Evolutionary conservation across 2,888 invertebrate species (phyloP), one percentile per base, ranked within the genome.

Genomic region (Flabesymbios commensalis): DNA sequence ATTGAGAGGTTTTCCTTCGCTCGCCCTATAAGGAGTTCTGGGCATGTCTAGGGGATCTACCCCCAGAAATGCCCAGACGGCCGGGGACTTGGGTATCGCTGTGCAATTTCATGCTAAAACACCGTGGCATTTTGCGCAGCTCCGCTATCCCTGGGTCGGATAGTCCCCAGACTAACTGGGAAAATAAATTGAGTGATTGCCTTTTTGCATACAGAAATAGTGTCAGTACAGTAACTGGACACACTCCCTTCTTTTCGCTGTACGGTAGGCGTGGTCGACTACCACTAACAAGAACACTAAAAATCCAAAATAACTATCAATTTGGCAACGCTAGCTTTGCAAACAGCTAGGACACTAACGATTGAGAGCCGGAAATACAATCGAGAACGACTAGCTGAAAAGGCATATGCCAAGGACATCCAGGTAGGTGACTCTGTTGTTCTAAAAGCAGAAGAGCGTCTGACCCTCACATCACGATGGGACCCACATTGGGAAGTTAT

Each of bases 321-420:
- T 48, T 48, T 26, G 53, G 57, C 19, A 49, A 61, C 28, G 57
- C n/a, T n/a, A n/a, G n/a, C n/a, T n/a, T n/a, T n/a, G n/a, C n/a
- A n/a, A n/a, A n/a, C n/a, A n/a, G n/a, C n/a, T n/a, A n/a, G n/a
- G n/a, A n/a, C n/a, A n/a, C n/a, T n/a, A n/a, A n/a, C n/a, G n/a
- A n/a, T n/a, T n/a, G n/a, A 32, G 41, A 36, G 51, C 14, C 3
- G 41, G 22, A 39, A 36, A 3, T 52, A 26, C 39, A 51, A 31
- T 10, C 49, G 17, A 22, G 57, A 17, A 51, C 49, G 51, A 19
- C 19, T 36, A 36, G 33, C 17, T n/a, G 52, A 14, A 17, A 57
- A 7, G 19, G 42, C 19, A 52, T 10, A 28, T 22, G 19, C 3
- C n/a, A n/a, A n/a, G n/a, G n/a, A n/a, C n/a, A n/a, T n/a, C n/a